phyloP scores from a whole-genome alignment of 2,888 invertebrate species.

The Pasiphila rectangulata region DNA sequence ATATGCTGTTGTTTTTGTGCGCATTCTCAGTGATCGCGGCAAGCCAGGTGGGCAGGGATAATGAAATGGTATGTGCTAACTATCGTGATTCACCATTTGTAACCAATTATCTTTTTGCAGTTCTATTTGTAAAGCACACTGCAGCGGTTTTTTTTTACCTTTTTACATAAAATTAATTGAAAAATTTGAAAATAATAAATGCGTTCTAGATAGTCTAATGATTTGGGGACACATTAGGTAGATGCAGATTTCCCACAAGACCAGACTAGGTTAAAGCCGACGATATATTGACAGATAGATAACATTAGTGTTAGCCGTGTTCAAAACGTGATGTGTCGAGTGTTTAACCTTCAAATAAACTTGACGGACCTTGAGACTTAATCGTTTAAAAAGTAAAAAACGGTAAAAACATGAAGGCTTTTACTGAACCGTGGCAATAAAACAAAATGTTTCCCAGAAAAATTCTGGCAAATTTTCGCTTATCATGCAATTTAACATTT shows the following conservation, averaged over 20 bases:
- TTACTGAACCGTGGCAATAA: neutral
- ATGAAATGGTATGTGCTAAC: constrained; percentile 56
- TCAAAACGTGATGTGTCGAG: neutral
- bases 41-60: constrained; percentile 45
- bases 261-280: no score
- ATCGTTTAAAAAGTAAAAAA: constrained; percentile 2
- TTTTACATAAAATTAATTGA: no score
- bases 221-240: no score
- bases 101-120: no score
- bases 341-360: neutral
- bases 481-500: constrained; percentile 35
- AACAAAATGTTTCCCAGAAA: constrained; percentile 4
- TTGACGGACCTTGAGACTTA: neutral
- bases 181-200: no score
- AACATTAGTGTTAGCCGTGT: neutral
- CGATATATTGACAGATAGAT: no score
- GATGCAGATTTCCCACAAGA: no score
- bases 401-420: neutral
- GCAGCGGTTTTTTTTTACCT: neutral
- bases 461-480: constrained; percentile 20
- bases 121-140: neutral
- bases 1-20: constrained; percentile 45
- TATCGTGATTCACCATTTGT: constrained; percentile 24
- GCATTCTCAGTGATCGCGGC: constrained; percentile 39
- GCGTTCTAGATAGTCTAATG: no score